Evolutionary conservation across 2,797 vertebrate genomes (phyloP).

Genomic region (Poecile montanus): DNA sequence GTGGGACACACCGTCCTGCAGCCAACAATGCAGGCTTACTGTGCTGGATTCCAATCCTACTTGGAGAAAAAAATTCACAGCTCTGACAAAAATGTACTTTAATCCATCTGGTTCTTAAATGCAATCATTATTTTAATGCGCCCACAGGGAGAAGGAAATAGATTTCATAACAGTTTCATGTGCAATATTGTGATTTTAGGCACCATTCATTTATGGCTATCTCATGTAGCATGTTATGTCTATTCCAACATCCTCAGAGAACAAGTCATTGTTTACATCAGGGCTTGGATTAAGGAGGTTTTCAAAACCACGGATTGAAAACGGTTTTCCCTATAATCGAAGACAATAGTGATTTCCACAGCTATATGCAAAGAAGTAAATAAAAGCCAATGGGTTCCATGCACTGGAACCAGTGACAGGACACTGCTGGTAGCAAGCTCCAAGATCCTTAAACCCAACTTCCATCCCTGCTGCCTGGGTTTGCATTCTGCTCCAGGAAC

Average conservation of each 20-base stretch:
- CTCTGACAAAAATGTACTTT: neutral
- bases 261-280: slow-evolving; percentile 41
- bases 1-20: neutral
- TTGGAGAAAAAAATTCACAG: neutral
- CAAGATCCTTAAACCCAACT: neutral
- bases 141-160: neutral
- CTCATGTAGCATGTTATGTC: neutral
- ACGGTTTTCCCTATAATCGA: slow-evolving; percentile 23
- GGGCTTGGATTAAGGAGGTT: slow-evolving; percentile 62
- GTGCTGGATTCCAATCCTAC: neutral
- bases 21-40: neutral
- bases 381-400: slow-evolving; percentile 33
- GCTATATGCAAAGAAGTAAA: slow-evolving; percentile 56
- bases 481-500: neutral
- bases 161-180: neutral
- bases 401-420: slow-evolving; percentile 16
- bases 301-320: slow-evolving; percentile 59
- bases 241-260: neutral
- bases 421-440: neutral
- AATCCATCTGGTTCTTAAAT: neutral
- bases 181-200: neutral
- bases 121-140: neutral
- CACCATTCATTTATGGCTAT: neutral
- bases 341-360: slow-evolving; percentile 54
- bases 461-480: neutral